phyloP scores from a whole-genome alignment of 2,888 invertebrate species.

The Anthrax anthrax region DNA sequence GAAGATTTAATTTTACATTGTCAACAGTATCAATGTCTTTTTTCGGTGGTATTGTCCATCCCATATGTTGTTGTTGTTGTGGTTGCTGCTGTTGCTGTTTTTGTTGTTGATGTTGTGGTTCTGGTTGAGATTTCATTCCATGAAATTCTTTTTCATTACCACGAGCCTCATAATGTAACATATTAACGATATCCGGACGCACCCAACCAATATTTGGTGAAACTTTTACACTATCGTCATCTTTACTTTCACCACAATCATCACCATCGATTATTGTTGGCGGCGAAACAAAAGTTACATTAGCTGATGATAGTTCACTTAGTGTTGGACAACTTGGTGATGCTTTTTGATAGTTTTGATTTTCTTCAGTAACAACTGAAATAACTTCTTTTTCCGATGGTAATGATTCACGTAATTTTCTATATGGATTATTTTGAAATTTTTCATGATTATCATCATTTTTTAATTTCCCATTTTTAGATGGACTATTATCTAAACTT shows the following conservation, averaged over 20 bases:
- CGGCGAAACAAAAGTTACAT: neutral
- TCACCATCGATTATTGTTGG: neutral
- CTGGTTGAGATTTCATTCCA: slow-evolving; percentile 11
- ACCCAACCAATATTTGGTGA: slow-evolving; percentile 10
- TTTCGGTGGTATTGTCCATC: slow-evolving; percentile 22
- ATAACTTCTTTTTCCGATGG: neutral
- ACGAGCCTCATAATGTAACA: slow-evolving; percentile 10
- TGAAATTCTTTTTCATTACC: slow-evolving; percentile 13
- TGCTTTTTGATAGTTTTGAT: neutral
- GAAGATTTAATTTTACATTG: slow-evolving; percentile 11
- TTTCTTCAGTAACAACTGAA: neutral
- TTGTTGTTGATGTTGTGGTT: slow-evolving; percentile 6
- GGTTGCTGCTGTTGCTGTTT: neutral
- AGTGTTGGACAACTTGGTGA: slow-evolving; percentile 22
- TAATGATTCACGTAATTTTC: neutral
- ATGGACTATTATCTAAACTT: neutral
- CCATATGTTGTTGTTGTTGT: slow-evolving; percentile 15
- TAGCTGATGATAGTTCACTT: slow-evolving; percentile 15
- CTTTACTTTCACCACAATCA: neutral
- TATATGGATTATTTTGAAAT: neutral
- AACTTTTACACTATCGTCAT: neutral
- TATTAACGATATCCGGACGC: slow-evolving; percentile 7
- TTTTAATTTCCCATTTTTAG: neutral
- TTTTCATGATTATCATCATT: neutral
- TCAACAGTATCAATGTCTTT: slow-evolving; percentile 30